A percentile compares a stretch with the other conserved stretches of the same genome.
phyloP scores from a whole-genome alignment of 2,888 invertebrate genomes.

The Rugalucina vietnamica region DNA sequence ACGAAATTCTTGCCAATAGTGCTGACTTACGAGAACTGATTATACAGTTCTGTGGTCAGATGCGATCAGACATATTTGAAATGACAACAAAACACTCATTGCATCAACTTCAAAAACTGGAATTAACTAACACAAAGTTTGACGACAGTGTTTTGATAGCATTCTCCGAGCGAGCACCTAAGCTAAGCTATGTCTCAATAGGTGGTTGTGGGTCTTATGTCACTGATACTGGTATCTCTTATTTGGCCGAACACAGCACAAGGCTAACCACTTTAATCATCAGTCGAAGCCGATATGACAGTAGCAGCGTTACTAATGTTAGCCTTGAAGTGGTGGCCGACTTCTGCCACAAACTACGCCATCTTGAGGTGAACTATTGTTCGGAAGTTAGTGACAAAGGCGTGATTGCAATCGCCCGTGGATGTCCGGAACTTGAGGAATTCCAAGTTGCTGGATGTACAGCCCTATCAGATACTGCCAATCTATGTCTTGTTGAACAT shows the following conservation, averaged over 20 bases:
- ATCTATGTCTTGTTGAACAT: slow-evolving; percentile 56
- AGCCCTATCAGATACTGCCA: slow-evolving; percentile 61
- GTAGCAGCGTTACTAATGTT: slow-evolving; percentile 40
- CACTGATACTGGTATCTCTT: slow-evolving; percentile 59
- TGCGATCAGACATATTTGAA: neutral
- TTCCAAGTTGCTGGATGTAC: slow-evolving; percentile 64
- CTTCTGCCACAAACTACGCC: slow-evolving; percentile 41
- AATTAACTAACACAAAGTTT: slow-evolving; percentile 27
- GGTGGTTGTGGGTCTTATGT: slow-evolving; percentile 49
- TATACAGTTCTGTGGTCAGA: neutral
- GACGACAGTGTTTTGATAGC: slow-evolving; percentile 23
- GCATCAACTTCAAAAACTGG: neutral
- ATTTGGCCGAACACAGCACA: slow-evolving; percentile 51
- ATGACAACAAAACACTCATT: neutral
- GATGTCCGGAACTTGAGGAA: slow-evolving; percentile 47
- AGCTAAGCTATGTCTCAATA: slow-evolving; percentile 33
- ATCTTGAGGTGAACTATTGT: slow-evolving; percentile 58
- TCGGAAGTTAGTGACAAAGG: slow-evolving; percentile 62
- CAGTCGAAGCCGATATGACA: slow-evolving; percentile 40
- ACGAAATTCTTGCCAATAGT: neutral
- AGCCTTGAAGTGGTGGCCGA: slow-evolving; percentile 45
- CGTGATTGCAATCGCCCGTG: slow-evolving; percentile 54
- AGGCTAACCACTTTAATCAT: slow-evolving; percentile 50
- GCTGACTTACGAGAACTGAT: neutral
- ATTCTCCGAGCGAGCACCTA: slow-evolving; percentile 17